These are phyloP conservation scores for Caenorhabditis remanei DNA, from an alignment of 1,140 invertebrate species.

Conservation along the genomic window DNA sequence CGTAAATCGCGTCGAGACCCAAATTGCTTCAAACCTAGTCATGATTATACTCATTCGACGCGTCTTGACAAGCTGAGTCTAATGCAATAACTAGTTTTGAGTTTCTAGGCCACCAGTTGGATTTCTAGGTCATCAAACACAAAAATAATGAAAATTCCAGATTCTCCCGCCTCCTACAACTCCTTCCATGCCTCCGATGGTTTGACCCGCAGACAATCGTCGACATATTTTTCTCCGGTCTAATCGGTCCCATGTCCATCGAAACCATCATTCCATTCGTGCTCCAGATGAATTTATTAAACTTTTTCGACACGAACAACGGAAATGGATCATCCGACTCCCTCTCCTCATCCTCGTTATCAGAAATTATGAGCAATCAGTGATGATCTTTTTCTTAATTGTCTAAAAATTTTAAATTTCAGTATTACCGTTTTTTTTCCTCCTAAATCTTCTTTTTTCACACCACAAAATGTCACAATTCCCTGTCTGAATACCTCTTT, in stretches of 20 bases:
- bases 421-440: slow-evolving; percentile 10
- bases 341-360: neutral
- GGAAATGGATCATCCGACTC: neutral
- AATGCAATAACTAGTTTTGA: neutral
- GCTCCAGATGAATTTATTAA: slow-evolving; percentile 84
- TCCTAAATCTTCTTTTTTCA: neutral
- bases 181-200: slow-evolving; percentile 85
- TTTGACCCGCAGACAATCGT: slow-evolving; percentile 87
- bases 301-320: slow-evolving; percentile 64
- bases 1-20: no score
- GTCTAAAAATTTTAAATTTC: neutral
- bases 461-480: slow-evolving; percentile 15
- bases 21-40: no score
- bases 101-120: slow-evolving; percentile 26
- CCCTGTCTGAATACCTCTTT: slow-evolving; percentile 26
- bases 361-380: slow-evolving; percentile 44
- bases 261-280: slow-evolving; percentile 92
- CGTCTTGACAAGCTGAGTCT: no score
- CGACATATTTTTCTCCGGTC: slow-evolving; percentile 88
- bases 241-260: slow-evolving; percentile 91
- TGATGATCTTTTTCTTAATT: neutral
- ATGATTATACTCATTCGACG: neutral
- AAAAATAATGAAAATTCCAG: slow-evolving; percentile 14
- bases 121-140: neutral
- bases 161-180: slow-evolving; percentile 73